Evolutionary conservation across 2,888 invertebrate genomes (phyloP), one percentile per base, ranked within the genome.

Genomic region (Eurytoma adleriae): DNA sequence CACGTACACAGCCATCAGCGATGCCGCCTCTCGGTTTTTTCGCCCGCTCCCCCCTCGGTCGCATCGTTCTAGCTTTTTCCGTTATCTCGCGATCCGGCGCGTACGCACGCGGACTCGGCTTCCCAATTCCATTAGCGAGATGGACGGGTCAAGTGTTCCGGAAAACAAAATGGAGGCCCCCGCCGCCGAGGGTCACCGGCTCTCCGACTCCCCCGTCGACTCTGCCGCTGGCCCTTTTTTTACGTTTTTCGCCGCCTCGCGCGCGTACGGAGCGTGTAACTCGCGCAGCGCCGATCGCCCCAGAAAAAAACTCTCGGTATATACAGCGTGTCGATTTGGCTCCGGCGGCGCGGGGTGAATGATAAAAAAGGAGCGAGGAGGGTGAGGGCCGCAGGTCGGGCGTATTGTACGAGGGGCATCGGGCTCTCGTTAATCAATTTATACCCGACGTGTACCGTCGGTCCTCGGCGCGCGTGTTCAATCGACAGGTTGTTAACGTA

Each of bases 111-210:
- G 59, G 14, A 78, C 56, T 66, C 76, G 64, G 81, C 70, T 79
- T 79, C 78, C 79, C 79, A 82, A 82, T 82, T 83, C 79, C 81
- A 83, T 83, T 81, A 83, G 81, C 77, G 70, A 75, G 79, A 82
- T 82, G 78, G 82, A 80, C 82, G 54, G 71, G 78, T 68, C 78
- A 78, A 82, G 71, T 79, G 75, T 80, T 70, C 70, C 52, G 79
- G 79, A 79, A 82, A 79, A 79, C 72, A 77, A 79, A 82, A 76
- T 77, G 69, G 64, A 79, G 69, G 16, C 18, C 24, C 10, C 14
- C 50, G n/a, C 61, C 18, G 20, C 40, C 40, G 40, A 30, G 57
- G 71, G 61, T 27, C 71, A 66, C 77, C 48, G 50, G 52, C 52
- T 72, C 52, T 52, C 67, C 20, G 14, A 5, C 52, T 27, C 27